A percentile compares a stretch with the other conserved stretches of the same genome.
These are phyloP conservation scores for Dendroctonus valens DNA, from an alignment of 1,140 invertebrate species.

Conservation along the genomic window DNA sequence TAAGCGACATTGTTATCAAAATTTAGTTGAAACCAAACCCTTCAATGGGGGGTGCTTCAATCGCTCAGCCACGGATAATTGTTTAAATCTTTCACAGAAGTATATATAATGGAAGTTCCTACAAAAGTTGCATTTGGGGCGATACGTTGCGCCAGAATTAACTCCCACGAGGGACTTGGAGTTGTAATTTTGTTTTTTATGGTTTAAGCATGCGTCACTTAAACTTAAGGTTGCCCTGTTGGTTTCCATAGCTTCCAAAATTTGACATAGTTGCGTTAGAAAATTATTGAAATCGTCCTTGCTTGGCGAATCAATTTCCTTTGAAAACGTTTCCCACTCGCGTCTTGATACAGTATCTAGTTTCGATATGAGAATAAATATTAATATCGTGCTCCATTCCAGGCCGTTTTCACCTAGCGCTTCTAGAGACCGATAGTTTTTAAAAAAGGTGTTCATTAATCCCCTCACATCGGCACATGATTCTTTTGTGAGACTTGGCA, in stretches of 20 bases:
- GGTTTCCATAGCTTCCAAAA: background rate
- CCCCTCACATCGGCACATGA: too few species aligned
- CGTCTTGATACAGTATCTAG: background rate
- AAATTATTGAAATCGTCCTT: background rate
- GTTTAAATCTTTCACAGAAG: background rate
- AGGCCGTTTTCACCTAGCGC: too few species aligned
- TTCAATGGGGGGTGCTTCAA: too few species aligned
- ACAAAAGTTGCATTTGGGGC: background rate
- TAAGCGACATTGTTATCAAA: too few species aligned
- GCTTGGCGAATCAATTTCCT: background rate
- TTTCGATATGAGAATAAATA: background rate
- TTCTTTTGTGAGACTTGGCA: too few species aligned
- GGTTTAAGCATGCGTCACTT: too few species aligned
- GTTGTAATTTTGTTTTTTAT: background rate
- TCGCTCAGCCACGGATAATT: background rate
- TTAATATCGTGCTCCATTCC: too few species aligned
- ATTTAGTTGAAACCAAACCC: too few species aligned
- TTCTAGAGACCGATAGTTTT: too few species aligned
- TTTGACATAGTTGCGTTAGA: background rate
- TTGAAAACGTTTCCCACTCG: background rate
- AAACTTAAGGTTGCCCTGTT: too few species aligned
- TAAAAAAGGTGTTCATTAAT: too few species aligned
- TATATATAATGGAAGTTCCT: background rate
- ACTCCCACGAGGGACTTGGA: background rate
- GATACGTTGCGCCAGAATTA: background rate